Percentiles rank a stretch among this genome's conserved stretches.
Evolutionary conservation across 2,113 vertebrate species (phyloP).

Genomic region (Phainopepla nitens): DNA sequence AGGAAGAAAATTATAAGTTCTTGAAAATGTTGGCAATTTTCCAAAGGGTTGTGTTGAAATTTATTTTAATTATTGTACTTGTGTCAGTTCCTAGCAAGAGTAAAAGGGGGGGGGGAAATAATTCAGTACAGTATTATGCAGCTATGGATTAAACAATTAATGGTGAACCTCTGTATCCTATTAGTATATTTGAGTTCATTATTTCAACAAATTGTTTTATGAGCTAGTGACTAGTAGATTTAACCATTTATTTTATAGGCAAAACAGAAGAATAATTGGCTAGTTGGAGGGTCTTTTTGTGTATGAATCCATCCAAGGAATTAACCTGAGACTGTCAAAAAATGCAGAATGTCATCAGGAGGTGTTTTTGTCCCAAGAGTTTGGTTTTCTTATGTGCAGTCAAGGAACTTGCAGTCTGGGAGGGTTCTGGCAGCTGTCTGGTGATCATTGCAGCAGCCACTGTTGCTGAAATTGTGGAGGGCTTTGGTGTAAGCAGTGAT

Average conservation of each 20-base stretch:
- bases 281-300: background rate
- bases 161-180: constrained; percentile 37
- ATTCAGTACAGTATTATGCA: constrained; percentile 58
- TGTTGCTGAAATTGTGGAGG: background rate
- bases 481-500: background rate
- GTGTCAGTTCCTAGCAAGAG: constrained; percentile 69
- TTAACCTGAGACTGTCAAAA: background rate
- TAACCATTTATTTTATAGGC: constrained; percentile 50
- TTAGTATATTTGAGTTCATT: constrained; percentile 51
- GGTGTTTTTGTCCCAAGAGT: background rate
- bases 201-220: constrained; percentile 53
- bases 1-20: constrained; percentile 77
- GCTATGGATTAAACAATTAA: constrained; percentile 70
- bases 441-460: background rate
- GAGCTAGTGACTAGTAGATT: constrained; percentile 22
- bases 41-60: constrained; percentile 71
- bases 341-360: background rate
- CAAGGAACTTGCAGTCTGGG: background rate
- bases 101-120: constrained; percentile 43
- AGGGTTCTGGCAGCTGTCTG: background rate
- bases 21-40: constrained; percentile 72
- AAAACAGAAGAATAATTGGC: background rate
- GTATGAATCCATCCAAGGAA: background rate
- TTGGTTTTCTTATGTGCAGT: background rate
- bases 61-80: constrained; percentile 79